Conservation (phyloP, 2,888 invertebrate species). For the Heliconius aoede region DNA sequence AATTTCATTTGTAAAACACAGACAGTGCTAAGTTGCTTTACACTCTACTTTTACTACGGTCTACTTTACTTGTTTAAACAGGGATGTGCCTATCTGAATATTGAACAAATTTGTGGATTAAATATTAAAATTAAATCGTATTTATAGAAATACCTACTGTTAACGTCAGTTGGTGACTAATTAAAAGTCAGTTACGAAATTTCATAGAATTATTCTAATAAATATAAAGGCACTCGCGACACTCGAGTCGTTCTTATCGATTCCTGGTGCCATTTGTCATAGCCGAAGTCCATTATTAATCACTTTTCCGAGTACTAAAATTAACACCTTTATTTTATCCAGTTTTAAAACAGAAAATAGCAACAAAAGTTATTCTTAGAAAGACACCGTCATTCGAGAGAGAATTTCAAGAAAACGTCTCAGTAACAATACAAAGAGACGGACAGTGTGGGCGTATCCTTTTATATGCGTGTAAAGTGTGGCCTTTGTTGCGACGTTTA, state of each 20-base stretch:
- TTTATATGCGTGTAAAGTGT: constrained; percentile 39
- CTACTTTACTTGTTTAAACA: neutral
- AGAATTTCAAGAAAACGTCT: constrained; percentile 56
- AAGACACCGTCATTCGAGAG: constrained; percentile 56
- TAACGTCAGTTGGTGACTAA: constrained; percentile 4
- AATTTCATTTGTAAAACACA: no score
- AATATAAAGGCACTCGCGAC: constrained; percentile 17
- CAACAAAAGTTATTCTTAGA: constrained; percentile 56
- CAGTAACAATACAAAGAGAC: constrained; percentile 54
- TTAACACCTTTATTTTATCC: constrained; percentile 45
- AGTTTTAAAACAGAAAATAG: constrained; percentile 47
- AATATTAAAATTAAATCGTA: neutral
- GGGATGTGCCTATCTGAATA: neutral
- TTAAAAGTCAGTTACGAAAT: constrained; percentile 10
- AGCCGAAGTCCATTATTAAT: constrained; percentile 46
- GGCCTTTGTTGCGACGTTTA: constrained; percentile 19
- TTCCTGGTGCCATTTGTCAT: constrained; percentile 36
- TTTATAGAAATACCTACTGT: neutral
- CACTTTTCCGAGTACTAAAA: constrained; percentile 49
- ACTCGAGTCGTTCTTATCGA: constrained; percentile 26
- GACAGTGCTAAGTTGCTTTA: no score
- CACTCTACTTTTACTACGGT: no score
- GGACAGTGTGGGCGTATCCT: constrained; percentile 47
- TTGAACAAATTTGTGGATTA: neutral
- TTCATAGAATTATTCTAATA: constrained; percentile 26